Evolutionary conservation across 2,888 invertebrate genomes (phyloP).

Genomic region (Napeogenes inachia): DNA sequence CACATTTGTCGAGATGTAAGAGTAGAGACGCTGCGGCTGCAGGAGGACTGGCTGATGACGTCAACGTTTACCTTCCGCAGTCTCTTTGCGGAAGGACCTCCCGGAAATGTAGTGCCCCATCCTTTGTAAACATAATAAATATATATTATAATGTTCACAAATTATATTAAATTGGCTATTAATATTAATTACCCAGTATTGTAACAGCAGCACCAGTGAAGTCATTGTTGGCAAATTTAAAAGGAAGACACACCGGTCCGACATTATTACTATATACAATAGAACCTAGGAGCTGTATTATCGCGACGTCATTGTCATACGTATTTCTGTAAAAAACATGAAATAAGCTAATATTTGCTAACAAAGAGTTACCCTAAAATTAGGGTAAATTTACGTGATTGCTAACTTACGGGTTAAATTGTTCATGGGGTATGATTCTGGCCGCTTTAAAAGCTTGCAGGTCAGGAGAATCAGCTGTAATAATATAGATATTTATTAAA

Average conservation of each 20-base stretch:
- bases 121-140: constrained; percentile 54
- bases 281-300: constrained; percentile 49
- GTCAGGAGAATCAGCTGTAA: constrained; percentile 72
- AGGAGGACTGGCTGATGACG: constrained; percentile 64
- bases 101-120: constrained; percentile 76
- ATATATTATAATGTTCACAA: too few species aligned
- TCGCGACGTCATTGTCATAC: constrained; percentile 74
- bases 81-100: constrained; percentile 66
- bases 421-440: constrained; percentile 62
- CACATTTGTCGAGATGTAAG: constrained; percentile 62
- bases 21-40: constrained; percentile 41
- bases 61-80: constrained; percentile 74
- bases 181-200: constrained; percentile 59
- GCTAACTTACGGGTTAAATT: constrained; percentile 46
- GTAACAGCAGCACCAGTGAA: constrained; percentile 57
- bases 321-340: constrained; percentile 40
- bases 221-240: constrained; percentile 51
- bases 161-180: not conserved
- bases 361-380: not conserved
- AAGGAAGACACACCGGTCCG: constrained; percentile 81
- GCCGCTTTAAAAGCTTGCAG: constrained; percentile 53
- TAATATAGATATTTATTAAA: not conserved
- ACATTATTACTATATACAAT: constrained; percentile 74
- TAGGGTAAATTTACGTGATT: not conserved
- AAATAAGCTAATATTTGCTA: not conserved